phyloP scores from a whole-genome alignment of 2,888 invertebrate genomes.

The Bruchidius siliquastri region DNA sequence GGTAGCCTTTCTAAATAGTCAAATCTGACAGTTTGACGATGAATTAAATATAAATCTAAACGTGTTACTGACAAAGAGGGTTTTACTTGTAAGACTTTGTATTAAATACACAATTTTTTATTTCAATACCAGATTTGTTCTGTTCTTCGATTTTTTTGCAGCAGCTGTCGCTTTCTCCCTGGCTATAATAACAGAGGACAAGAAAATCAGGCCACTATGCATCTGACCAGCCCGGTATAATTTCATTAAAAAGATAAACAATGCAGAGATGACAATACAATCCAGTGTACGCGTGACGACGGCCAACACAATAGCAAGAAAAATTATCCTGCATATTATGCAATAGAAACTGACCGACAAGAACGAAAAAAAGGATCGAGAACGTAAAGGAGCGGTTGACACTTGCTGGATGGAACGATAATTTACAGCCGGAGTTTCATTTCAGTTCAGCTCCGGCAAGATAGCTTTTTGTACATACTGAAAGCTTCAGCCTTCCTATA shows the following conservation, averaged over 20 bases:
- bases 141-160: too few species aligned
- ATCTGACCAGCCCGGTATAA: background rate
- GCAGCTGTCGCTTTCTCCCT: too few species aligned
- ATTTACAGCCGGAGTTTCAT: background rate
- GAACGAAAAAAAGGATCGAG: background rate
- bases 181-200: too few species aligned
- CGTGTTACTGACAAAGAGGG: too few species aligned
- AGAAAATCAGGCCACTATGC: too few species aligned
- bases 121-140: too few species aligned
- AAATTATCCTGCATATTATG: background rate
- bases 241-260: background rate
- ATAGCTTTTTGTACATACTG: background rate
- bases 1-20: too few species aligned
- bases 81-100: too few species aligned
- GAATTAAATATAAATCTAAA: too few species aligned
- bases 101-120: too few species aligned
- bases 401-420: background rate
- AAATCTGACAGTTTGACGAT: too few species aligned
- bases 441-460: background rate
- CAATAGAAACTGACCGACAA: background rate
- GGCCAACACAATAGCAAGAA: background rate
- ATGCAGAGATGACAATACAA: background rate
- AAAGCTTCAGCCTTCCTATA: background rate
- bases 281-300: background rate
- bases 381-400: background rate